Base-by-base conservation (phyloP, 2,113 vertebrate species). In the Erythrocercus mccallii region DNA sequence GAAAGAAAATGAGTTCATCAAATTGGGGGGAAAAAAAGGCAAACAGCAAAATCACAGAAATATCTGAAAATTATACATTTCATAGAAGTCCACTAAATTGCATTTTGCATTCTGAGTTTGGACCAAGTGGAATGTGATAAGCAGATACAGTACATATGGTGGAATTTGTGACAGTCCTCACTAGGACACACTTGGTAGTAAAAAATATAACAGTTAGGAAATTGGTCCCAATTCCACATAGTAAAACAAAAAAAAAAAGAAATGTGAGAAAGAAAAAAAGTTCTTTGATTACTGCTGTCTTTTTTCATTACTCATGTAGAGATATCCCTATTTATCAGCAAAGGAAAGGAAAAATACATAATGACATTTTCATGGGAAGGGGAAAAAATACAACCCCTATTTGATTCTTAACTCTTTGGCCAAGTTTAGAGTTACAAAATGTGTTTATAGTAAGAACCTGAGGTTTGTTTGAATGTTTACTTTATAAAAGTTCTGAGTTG, bases 391-490 rank as follows among this genome's bases (percentile, higher is more conserved):
- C 54, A 96, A 84, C 11, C 35, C 22, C 7, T 62, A 50, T 56
- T 90, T 90, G 44, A 74, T 71, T 94, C 76, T 65, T 68, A 96
- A 89, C 64, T 56, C 88, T 91, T 95, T 94, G 70, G 68, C 64
- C 84, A 83, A 81, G 79, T 95, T 72, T 56, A 82, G 35, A 92
- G 79, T 97, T 96, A 83, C 84, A 95, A 81, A 97, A 96, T 69
- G 11, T 84, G 90, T 95, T 98, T 97, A 91, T 35, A 92, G 86
- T 95, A 97, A 97, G 94, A 97, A 96, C 69, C 21, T 47, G 83
- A 92, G 62, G 56, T 97, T 88, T 97, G 81, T 95, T 96, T 95
- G 95, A 97, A 94, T 92, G 65, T 97, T 97, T 95, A 88, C 86
- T 97, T 98, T 97, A 97, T 87, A 92, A 94, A 97, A 95, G 84